Conservation (phyloP, 1,140 invertebrate species). For the Pseudomyrmex cubaensis region DNA sequence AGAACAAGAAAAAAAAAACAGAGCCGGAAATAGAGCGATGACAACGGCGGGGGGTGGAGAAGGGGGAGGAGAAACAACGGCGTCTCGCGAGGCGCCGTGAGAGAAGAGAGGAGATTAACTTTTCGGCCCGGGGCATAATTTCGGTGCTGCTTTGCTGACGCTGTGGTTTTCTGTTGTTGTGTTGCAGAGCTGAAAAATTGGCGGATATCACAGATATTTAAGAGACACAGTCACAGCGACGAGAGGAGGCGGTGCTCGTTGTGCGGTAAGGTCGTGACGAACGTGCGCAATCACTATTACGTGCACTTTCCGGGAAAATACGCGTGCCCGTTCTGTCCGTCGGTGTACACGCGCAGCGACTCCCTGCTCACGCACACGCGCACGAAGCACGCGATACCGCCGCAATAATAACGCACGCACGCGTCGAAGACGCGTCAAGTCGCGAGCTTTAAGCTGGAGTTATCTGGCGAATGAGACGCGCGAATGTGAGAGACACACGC, state of each 20-base stretch:
- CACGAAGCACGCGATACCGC: conserved; percentile 86
- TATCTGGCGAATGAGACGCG: conserved; percentile 53
- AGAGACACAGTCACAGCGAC: conserved; percentile 87
- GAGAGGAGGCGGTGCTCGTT: conserved; percentile 88
- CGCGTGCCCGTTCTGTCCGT: conserved; percentile 87
- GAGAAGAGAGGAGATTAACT: too few relatives aligned
- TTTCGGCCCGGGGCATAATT: conserved; percentile 59
- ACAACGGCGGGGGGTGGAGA: neutral
- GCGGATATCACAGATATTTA: conserved; percentile 89
- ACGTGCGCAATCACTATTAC: conserved; percentile 89
- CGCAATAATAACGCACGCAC: conserved; percentile 66
- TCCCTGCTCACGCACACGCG: conserved; percentile 88
- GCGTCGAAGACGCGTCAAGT: conserved; percentile 12
- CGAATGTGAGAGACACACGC: neutral
- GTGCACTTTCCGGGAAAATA: conserved; percentile 89
- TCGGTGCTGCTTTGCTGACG: conserved; percentile 81
- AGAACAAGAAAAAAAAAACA: conserved; percentile 11
- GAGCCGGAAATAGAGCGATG: conserved; percentile 69
- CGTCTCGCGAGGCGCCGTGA: conserved; percentile 6
- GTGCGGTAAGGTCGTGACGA: conserved; percentile 89
- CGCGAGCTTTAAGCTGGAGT: conserved; percentile 52
- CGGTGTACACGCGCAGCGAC: conserved; percentile 88
- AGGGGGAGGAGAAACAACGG: too few relatives aligned
- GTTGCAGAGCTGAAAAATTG: conserved; percentile 88
- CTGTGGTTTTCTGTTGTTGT: conserved; percentile 85